Conservation (phyloP, 2,797 vertebrate species). For the Sus cebifrons region DNA sequence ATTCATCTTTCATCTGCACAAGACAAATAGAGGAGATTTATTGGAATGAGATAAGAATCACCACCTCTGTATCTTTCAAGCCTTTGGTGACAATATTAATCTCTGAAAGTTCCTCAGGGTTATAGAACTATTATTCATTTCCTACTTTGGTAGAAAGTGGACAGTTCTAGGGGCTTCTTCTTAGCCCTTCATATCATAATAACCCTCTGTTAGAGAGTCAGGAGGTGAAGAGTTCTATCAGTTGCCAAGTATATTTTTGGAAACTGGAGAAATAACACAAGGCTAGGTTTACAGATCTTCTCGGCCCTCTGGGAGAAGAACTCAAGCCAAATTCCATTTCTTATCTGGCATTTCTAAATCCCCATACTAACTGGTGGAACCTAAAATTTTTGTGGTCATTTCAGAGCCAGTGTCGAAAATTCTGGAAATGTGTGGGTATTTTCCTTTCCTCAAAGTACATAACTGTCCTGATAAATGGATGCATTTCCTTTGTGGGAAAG, state of each 20-base stretch:
- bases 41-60: background rate
- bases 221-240: background rate
- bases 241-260: background rate
- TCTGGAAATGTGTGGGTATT: background rate
- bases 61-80: background rate
- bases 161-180: background rate
- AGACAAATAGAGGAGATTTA: background rate
- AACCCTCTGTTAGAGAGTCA: background rate
- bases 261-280: background rate
- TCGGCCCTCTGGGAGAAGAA: background rate
- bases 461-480: background rate
- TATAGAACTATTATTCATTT: background rate
- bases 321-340: background rate
- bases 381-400: background rate
- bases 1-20: slow-evolving; percentile 6
- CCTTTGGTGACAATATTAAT: background rate
- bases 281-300: background rate
- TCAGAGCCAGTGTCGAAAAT: slow-evolving; percentile 38
- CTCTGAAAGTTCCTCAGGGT: background rate
- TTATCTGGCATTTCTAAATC: background rate
- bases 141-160: background rate
- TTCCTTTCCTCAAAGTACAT: background rate
- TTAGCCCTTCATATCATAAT: background rate
- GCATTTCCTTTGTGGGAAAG: background rate
- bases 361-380: background rate